These are phyloP conservation scores for Brachionus angularis DNA, from an alignment of 1,140 invertebrate species.

Conservation along the genomic window DNA sequence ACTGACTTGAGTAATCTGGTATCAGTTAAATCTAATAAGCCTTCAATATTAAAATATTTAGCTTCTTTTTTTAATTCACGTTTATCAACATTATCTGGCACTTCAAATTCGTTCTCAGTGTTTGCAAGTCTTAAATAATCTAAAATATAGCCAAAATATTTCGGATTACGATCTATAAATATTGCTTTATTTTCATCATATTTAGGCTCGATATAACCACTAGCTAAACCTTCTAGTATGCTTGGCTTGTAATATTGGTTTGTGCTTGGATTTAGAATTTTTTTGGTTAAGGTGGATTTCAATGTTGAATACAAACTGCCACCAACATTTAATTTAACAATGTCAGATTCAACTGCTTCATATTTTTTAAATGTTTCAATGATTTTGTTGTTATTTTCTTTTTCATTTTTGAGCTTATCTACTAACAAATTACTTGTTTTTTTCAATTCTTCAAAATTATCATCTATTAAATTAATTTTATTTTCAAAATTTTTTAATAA, in stretches of 20 bases:
- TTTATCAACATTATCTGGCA: slow-evolving; percentile 14
- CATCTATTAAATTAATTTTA: slow-evolving; percentile 19
- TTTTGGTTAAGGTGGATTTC: slow-evolving; percentile 20
- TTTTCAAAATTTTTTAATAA: slow-evolving; percentile 14
- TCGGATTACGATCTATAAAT: slow-evolving; percentile 23
- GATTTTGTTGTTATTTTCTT: slow-evolving; percentile 5
- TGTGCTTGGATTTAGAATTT: slow-evolving; percentile 3
- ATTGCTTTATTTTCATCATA: slow-evolving; percentile 13
- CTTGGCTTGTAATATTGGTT: not conserved
- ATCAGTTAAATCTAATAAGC: slow-evolving; percentile 2
- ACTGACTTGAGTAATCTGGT: not conserved
- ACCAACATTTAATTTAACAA: slow-evolving; percentile 18
- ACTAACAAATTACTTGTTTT: not conserved
- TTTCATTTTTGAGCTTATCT: slow-evolving; percentile 1
- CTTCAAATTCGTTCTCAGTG: slow-evolving; percentile 10
- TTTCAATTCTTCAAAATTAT: slow-evolving; percentile 2
- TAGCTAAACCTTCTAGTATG: slow-evolving; percentile 1
- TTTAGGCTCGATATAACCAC: not conserved
- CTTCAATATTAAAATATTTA: slow-evolving; percentile 35
- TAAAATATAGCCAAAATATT: slow-evolving; percentile 24
- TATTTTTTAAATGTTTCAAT: slow-evolving; percentile 25
- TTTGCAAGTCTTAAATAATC: slow-evolving; percentile 21
- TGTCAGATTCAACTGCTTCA: not conserved
- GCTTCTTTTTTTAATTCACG: slow-evolving; percentile 17
- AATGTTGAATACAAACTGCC: slow-evolving; percentile 12